Percentiles rank a stretch among this genome's conserved stretches.
Evolutionary conservation across 2,888 invertebrate species (phyloP).

Genomic region (Anarsia innoxiella): DNA sequence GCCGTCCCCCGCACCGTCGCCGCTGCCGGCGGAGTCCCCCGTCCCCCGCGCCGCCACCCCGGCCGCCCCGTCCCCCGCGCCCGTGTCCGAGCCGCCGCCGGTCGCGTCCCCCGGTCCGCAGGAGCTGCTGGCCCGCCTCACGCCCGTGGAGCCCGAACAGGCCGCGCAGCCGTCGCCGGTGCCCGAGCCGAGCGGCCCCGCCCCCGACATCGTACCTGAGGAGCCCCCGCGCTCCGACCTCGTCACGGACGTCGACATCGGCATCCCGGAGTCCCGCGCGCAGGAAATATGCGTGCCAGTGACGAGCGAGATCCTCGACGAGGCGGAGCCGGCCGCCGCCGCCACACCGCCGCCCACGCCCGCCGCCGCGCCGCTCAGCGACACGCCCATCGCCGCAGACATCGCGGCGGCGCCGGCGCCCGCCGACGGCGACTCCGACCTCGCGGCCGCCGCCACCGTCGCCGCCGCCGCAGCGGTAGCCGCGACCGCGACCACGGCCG

Average conservation of each 20-base stretch:
- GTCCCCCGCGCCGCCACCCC: conserved; percentile 8
- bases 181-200: conserved; percentile 28
- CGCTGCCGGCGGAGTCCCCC: conserved; percentile 9
- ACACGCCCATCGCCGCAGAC: conserved; percentile 28
- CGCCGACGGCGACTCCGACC: conserved; percentile 35
- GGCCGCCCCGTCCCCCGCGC: conserved; percentile 7
- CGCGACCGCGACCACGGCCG: conserved; percentile 26
- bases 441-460: conserved; percentile 39
- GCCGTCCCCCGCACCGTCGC: conserved; percentile 19
- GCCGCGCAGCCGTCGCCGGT: conserved; percentile 9
- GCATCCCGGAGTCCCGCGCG: conserved; percentile 58
- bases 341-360: conserved; percentile 33
- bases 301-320: conserved; percentile 54
- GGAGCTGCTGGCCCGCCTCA: conserved; percentile 15
- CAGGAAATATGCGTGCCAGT: conserved; percentile 68
- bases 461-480: conserved; percentile 29
- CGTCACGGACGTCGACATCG: conserved; percentile 59
- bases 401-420: conserved; percentile 19
- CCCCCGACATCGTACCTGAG: conserved; percentile 56
- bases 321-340: conserved; percentile 33
- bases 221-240: conserved; percentile 42
- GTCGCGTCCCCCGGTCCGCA: conserved; percentile 13
- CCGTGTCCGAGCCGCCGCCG: conserved; percentile 15
- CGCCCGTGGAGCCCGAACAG: conserved; percentile 11
- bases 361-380: conserved; percentile 29